Conservation (phyloP, 2,113 vertebrate genomes). For the Aix galericulata region DNA sequence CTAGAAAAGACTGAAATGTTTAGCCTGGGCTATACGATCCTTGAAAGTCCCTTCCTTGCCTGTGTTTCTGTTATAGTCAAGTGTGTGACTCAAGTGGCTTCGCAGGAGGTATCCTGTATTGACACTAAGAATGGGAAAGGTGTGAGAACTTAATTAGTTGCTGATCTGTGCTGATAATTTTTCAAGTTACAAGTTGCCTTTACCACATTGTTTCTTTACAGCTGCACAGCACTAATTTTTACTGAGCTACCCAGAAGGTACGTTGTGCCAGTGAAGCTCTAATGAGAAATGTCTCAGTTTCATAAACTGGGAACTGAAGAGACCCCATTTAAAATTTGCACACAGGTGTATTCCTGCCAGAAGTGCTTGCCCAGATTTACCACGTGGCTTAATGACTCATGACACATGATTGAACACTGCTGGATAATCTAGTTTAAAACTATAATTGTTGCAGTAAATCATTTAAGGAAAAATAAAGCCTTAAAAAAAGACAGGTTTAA, state of each 20-base stretch:
- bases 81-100: background rate
- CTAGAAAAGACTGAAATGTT: background rate
- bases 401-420: background rate
- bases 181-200: background rate
- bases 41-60: background rate
- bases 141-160: background rate
- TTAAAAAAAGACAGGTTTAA: background rate
- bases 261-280: background rate
- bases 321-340: background rate
- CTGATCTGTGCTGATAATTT: background rate
- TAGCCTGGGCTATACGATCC: background rate
- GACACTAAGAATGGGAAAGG: background rate
- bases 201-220: background rate
- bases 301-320: background rate
- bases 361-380: slow-evolving; percentile 14
- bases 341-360: background rate
- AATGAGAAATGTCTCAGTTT: background rate
- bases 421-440: slow-evolving; percentile 12
- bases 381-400: background rate
- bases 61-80: background rate
- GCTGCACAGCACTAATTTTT: background rate
- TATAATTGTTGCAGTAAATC: background rate
- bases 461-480: background rate
- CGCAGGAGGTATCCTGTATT: background rate
- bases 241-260: background rate